A percentile compares a stretch with the other conserved stretches of the same genome.
Conservation (phyloP, 2,113 vertebrate genomes). For the Saccopteryx bilineata region DNA sequence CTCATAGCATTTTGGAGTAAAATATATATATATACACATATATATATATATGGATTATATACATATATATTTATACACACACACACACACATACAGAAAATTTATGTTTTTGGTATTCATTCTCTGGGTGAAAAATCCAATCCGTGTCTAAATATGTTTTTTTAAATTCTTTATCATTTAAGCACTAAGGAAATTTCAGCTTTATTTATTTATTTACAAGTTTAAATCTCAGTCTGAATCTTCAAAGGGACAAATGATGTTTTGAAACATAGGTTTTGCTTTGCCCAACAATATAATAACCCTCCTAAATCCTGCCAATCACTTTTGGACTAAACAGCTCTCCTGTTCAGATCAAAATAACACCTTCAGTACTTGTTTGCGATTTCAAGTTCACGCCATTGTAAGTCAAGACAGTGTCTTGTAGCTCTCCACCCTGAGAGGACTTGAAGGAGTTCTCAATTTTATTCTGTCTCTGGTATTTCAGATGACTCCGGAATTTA, state of each 20-base stretch:
- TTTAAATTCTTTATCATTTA: conserved; percentile 48
- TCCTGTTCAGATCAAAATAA: conserved; percentile 52
- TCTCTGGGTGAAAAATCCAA: conserved; percentile 8
- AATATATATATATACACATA: background rate
- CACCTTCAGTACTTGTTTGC: conserved; percentile 51
- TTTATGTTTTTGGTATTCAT: background rate
- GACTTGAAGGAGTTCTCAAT: background rate
- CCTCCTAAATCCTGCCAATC: conserved; percentile 68
- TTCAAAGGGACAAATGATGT: conserved; percentile 61
- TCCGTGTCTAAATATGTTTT: background rate
- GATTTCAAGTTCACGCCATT: conserved; percentile 64
- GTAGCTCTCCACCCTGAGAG: background rate
- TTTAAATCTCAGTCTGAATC: conserved; percentile 1
- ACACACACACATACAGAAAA: background rate
- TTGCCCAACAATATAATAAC: conserved; percentile 53
- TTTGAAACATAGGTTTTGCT: conserved; percentile 60
- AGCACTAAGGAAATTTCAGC: background rate
- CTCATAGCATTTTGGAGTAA: background rate
- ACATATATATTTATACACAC: too few species aligned
- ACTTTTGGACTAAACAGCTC: conserved; percentile 10
- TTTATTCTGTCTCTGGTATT: conserved; percentile 1
- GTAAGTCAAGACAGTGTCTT: conserved; percentile 36
- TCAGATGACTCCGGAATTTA: conserved; percentile 35
- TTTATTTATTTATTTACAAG: conserved; percentile 15
- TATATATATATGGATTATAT: too few species aligned